These are phyloP conservation scores for Euura saliciscinereae DNA, from an alignment of 1,140 invertebrate species.

Conservation along the genomic window DNA sequence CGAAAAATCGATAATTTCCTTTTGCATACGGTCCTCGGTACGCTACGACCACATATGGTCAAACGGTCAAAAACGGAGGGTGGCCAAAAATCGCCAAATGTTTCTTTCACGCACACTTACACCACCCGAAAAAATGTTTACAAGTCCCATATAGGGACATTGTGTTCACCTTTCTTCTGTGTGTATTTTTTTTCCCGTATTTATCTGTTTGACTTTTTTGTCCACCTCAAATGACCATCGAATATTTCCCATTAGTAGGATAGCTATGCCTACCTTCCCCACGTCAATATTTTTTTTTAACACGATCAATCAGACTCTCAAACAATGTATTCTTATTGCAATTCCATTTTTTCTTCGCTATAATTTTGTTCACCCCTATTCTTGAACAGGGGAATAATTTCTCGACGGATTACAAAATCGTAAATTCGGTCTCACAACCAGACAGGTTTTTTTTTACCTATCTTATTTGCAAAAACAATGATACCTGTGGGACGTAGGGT, in stretches of 20 bases:
- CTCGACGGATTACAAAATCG: not conserved
- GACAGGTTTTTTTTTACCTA: not conserved
- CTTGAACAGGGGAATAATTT: not conserved
- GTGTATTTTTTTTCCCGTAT: not conserved
- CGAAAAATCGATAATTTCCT: slow-evolving; percentile 29
- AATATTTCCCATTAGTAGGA: not conserved
- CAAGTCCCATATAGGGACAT: slow-evolving; percentile 10
- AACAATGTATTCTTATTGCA: too few relatives aligned
- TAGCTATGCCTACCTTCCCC: too few relatives aligned
- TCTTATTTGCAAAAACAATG: not conserved
- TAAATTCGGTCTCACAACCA: not conserved
- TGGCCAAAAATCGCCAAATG: slow-evolving; percentile 51
- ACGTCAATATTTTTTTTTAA: too few relatives aligned
- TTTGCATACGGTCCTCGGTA: slow-evolving; percentile 12
- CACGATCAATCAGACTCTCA: too few relatives aligned
- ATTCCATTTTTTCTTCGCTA: too few relatives aligned
- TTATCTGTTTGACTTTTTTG: not conserved
- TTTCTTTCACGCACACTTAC: slow-evolving; percentile 31
- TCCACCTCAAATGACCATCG: not conserved
- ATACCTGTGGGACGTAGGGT: not conserved
- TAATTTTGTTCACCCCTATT: not conserved
- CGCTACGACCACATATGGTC: slow-evolving; percentile 53
- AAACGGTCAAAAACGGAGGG: slow-evolving; percentile 56
- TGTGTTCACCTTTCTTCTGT: not conserved
- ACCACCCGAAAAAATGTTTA: slow-evolving; percentile 26